Evolutionary conservation across 2,888 invertebrate genomes (phyloP), one percentile per base, ranked within the genome.

Genomic region (Acrocera orbiculus): DNA sequence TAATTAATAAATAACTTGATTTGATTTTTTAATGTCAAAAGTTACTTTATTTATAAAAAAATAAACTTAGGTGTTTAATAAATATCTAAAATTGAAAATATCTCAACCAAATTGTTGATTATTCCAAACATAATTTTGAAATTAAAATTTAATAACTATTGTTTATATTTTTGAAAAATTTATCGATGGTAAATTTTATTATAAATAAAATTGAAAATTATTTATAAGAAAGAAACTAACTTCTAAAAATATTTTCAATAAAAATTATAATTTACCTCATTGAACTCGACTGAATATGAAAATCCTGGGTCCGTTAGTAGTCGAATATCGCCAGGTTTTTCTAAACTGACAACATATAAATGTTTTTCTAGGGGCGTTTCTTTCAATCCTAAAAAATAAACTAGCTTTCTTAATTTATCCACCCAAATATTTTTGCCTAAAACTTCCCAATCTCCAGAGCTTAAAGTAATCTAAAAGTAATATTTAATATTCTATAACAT

Each of bases 371-470:
- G 60, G 0, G 92, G 89, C 4, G 85, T 78, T 62, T 95, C 92
- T 44, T 78, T 76, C 39, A 89, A 65, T 4, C 83, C 93, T 49
- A 85, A 73, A 63, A 95, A 93, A 65, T 89, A 95, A 2, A 95
- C 80, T 38, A 92, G 64, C 38, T 76, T 71, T 41, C 76, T 67
- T 4, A 65, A 54, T 40, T 71, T 70, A 58, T 95, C 89, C 23
- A 93, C 80, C 86, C 90, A 92, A 34, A 93, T 66, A 59, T 76
- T 76, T 40, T 76, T 70, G 17, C 81, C 77, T 48, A 85, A 65
- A 13, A 92, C 85, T 58, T 89, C 90, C 92, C 92, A 93, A n/a
- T 87, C 82, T 1, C 92, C 93, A 10, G 71, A 69, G 0, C 92
- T 92, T 45, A 92, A 63, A 1, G 80, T 70, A 19, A 80, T 67